A percentile compares a stretch with the other conserved stretches of the same genome.
Evolutionary conservation across 2,888 invertebrate genomes (phyloP).

Genomic region (Ormyrus labotus): DNA sequence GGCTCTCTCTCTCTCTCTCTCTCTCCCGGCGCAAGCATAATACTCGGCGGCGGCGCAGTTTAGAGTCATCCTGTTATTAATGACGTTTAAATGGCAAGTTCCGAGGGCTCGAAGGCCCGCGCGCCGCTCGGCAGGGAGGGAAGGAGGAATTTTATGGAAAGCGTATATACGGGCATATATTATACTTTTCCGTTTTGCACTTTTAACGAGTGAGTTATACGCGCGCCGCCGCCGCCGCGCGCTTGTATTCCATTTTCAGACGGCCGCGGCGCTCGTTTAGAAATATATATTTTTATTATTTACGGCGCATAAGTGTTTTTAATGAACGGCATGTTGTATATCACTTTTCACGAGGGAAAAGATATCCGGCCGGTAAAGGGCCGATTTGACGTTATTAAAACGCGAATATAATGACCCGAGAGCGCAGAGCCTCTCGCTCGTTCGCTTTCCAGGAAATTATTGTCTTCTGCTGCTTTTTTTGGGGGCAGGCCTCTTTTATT

Average conservation of each 20-base stretch:
- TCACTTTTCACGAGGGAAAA: conserved; percentile 55
- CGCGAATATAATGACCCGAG: conserved; percentile 30
- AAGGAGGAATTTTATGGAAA: conserved; percentile 54
- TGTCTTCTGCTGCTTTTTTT: not conserved
- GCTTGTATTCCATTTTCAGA: conserved; percentile 54
- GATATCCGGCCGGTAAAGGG: conserved; percentile 36
- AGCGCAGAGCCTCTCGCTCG: not conserved
- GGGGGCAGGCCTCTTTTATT: no score
- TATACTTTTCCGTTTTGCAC: conserved; percentile 50
- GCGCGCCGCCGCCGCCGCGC: conserved; percentile 11
- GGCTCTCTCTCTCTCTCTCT: not conserved
- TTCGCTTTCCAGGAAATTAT: conserved; percentile 39
- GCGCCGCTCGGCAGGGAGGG: not conserved
- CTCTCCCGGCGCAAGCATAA: no score
- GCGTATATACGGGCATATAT: conserved; percentile 30
- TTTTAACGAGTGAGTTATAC: conserved; percentile 47
- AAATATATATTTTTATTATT: conserved; percentile 54
- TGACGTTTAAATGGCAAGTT: conserved; percentile 55
- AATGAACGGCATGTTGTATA: conserved; percentile 56
- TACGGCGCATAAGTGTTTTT: conserved; percentile 49
- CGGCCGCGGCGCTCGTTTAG: conserved; percentile 43
- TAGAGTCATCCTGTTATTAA: conserved; percentile 57
- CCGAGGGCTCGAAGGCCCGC: not conserved
- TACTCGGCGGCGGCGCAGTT: conserved; percentile 29
- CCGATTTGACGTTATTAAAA: conserved; percentile 53